Evolutionary conservation across 2,797 vertebrate genomes (phyloP).

Genomic region (Lepilemur ruficaudatus): DNA sequence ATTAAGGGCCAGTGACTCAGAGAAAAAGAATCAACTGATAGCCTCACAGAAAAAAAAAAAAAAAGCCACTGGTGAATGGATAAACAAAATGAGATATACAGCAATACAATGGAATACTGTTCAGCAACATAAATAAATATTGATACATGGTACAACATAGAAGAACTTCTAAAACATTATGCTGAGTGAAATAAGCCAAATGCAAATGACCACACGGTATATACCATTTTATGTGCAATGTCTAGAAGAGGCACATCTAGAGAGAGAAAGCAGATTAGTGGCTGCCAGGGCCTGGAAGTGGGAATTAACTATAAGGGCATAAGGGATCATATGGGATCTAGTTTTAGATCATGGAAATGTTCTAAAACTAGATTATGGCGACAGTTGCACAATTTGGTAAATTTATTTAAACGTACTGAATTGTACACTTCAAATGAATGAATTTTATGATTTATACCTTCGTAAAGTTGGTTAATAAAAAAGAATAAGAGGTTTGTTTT

Average conservation of each 20-base stretch:
- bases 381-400: not conserved
- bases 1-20: not conserved
- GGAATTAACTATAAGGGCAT: not conserved
- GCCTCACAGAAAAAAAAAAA: not conserved
- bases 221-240: not conserved
- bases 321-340: not conserved
- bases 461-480: not conserved
- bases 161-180: not conserved
- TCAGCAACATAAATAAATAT: not conserved
- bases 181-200: not conserved
- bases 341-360: not conserved
- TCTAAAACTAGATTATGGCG: not conserved
- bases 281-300: not conserved
- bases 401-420: not conserved
- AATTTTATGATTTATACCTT: not conserved
- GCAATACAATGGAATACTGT: not conserved
- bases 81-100: not conserved
- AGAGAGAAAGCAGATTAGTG: not conserved
- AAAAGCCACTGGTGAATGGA: not conserved
- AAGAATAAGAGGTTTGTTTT: not conserved
- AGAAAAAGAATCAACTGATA: constrained; percentile 1
- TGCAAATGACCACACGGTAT: not conserved
- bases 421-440: not conserved
- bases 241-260: not conserved
- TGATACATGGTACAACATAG: not conserved